Evolutionary conservation across 2,888 invertebrate species (phyloP).

Genomic region (Tipula lateralis): DNA sequence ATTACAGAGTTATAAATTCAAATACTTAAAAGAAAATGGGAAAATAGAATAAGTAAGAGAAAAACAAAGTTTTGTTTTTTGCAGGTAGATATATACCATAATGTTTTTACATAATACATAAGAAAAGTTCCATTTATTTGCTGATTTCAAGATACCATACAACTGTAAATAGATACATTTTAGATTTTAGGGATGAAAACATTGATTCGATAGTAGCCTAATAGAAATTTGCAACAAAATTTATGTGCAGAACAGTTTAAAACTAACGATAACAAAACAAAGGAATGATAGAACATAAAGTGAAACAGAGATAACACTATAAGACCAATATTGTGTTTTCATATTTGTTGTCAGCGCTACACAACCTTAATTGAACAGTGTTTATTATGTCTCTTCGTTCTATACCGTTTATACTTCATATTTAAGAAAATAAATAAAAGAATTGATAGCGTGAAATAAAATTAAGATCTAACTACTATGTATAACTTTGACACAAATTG

Average conservation of each 20-base stretch:
- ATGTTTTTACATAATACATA: neutral
- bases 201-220: neutral
- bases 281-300: neutral
- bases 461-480: no score
- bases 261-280: neutral
- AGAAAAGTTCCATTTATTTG: neutral
- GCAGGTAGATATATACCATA: neutral
- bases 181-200: neutral
- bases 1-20: neutral
- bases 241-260: neutral
- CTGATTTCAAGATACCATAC: neutral
- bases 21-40: neutral
- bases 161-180: no score
- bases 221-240: neutral
- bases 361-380: neutral
- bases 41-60: neutral
- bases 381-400: no score
- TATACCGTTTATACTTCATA: no score
- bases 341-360: neutral
- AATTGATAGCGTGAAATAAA: no score
- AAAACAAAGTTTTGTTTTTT: neutral
- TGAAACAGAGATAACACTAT: neutral
- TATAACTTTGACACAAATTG: no score
- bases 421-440: no score
- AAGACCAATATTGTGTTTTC: neutral